A percentile compares a stretch with the other conserved stretches of the same genome.
phyloP scores from a whole-genome alignment of 2,797 vertebrate species.

The Chelidonichthys spinosus region DNA sequence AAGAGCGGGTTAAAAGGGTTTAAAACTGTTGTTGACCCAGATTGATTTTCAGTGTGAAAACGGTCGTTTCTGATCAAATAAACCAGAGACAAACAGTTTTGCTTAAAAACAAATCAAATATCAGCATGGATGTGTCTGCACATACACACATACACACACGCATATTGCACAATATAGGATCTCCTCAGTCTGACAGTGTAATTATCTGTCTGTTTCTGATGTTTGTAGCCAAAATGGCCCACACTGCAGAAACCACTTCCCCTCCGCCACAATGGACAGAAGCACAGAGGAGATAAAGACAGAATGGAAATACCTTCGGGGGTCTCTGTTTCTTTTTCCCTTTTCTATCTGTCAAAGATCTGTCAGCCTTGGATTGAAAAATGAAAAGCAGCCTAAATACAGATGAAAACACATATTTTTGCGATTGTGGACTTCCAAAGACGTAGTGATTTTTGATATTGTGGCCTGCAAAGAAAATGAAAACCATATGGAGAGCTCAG shows the following conservation, averaged over 20 bases:
- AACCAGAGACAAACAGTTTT: slow-evolving; percentile 22
- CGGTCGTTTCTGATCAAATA: slow-evolving; percentile 15
- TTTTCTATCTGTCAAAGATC: slow-evolving; percentile 32
- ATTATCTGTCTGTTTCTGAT: slow-evolving; percentile 55
- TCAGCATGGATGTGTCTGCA: slow-evolving; percentile 1
- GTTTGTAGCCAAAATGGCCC: slow-evolving; percentile 45
- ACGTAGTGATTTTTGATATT: slow-evolving; percentile 52
- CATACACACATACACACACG: slow-evolving; percentile 8
- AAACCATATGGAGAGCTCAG: slow-evolving; percentile 50
- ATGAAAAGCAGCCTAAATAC: slow-evolving; percentile 30
- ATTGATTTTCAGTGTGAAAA: slow-evolving; percentile 20
- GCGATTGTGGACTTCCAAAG: slow-evolving; percentile 14
- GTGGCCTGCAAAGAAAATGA: slow-evolving; percentile 42
- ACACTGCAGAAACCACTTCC: slow-evolving; percentile 62
- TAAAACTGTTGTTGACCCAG: not conserved
- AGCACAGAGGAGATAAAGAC: slow-evolving; percentile 54
- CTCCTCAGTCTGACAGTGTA: slow-evolving; percentile 43
- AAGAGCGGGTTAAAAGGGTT: slow-evolving; percentile 15
- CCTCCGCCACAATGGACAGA: slow-evolving; percentile 58
- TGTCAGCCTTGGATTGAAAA: slow-evolving; percentile 29
- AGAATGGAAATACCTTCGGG: slow-evolving; percentile 35
- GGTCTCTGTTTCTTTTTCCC: slow-evolving; percentile 13
- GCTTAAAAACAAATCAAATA: slow-evolving; percentile 27
- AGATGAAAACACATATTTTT: slow-evolving; percentile 39
- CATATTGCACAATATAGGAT: slow-evolving; percentile 40